A percentile compares a stretch with the other conserved stretches of the same genome.
Conservation (phyloP, 1,140 invertebrate species). For the Polyergus mexicanus region DNA sequence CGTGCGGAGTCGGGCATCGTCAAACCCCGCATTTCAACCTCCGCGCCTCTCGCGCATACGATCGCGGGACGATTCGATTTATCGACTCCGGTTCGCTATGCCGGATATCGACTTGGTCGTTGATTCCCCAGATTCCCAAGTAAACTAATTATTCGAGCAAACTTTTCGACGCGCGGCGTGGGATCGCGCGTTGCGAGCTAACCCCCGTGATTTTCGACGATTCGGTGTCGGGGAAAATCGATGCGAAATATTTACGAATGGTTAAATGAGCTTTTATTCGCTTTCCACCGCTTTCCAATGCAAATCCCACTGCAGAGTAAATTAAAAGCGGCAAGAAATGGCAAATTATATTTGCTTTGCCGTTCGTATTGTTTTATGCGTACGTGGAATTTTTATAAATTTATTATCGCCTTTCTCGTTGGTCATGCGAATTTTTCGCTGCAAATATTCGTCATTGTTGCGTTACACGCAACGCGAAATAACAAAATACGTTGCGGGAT, state of each 20-base stretch:
- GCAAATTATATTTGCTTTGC: slow-evolving; percentile 56
- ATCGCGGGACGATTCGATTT: slow-evolving; percentile 83
- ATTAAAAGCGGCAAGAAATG: slow-evolving; percentile 55
- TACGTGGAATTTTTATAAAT: slow-evolving; percentile 50
- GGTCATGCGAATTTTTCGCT: slow-evolving; percentile 4
- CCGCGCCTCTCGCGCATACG: slow-evolving; percentile 30
- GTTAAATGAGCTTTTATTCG: slow-evolving; percentile 58
- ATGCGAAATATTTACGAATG: slow-evolving; percentile 54
- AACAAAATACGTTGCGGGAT: slow-evolving; percentile 6
- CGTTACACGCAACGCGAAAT: neutral
- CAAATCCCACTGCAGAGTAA: slow-evolving; percentile 44
- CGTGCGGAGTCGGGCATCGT: slow-evolving; percentile 82
- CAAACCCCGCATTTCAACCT: slow-evolving; percentile 66
- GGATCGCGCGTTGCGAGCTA: slow-evolving; percentile 2
- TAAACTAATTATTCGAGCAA: slow-evolving; percentile 59
- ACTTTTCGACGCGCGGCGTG: slow-evolving; percentile 39
- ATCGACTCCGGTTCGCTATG: slow-evolving; percentile 75
- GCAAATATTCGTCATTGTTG: neutral
- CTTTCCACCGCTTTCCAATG: slow-evolving; percentile 11
- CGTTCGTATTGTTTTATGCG: slow-evolving; percentile 33
- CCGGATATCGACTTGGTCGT: slow-evolving; percentile 78
- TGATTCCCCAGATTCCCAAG: slow-evolving; percentile 55
- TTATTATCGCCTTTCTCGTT: slow-evolving; percentile 51
- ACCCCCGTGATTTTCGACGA: slow-evolving; percentile 29
- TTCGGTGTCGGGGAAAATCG: slow-evolving; percentile 12